Evolutionary conservation across 1,140 invertebrate genomes (phyloP).

Genomic region (Helicoverpa armigera): DNA sequence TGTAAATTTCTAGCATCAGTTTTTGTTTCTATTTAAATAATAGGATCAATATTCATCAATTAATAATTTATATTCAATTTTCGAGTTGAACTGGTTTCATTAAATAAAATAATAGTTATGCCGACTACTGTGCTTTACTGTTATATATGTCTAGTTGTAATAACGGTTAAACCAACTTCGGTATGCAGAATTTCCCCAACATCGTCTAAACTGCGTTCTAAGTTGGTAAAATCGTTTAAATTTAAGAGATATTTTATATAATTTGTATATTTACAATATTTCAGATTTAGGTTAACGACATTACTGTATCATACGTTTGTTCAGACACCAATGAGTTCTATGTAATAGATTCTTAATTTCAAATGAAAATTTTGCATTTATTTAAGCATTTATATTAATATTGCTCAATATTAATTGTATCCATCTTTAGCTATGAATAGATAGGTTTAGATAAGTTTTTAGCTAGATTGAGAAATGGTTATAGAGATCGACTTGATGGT

Average conservation of each 20-base stretch:
- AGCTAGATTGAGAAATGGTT: slow-evolving; percentile 50
- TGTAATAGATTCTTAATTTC: slow-evolving; percentile 60
- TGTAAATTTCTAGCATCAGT: background rate
- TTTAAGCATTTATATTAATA: slow-evolving; percentile 66
- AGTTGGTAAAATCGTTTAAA: slow-evolving; percentile 21
- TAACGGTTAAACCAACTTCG: slow-evolving; percentile 4
- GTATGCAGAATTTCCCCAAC: slow-evolving; percentile 11
- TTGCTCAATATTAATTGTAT: slow-evolving; percentile 73
- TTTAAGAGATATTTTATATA: slow-evolving; percentile 11
- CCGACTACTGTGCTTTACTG: slow-evolving; percentile 29
- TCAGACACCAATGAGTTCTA: slow-evolving; percentile 79
- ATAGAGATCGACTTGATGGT: slow-evolving; percentile 53
- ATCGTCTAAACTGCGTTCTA: background rate
- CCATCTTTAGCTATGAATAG: slow-evolving; percentile 42
- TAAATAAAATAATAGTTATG: slow-evolving; percentile 17
- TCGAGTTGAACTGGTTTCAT: slow-evolving; percentile 15
- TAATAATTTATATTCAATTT: background rate
- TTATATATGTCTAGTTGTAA: slow-evolving; percentile 15
- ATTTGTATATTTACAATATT: slow-evolving; percentile 41
- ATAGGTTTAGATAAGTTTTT: slow-evolving; percentile 54
- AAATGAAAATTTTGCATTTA: slow-evolving; percentile 68
- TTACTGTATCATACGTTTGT: slow-evolving; percentile 66
- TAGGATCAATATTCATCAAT: background rate
- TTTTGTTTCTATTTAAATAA: background rate
- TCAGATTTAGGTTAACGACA: slow-evolving; percentile 29